These are phyloP conservation scores for Athene noctua DNA, from an alignment of 2,113 vertebrate species.

Conservation along the genomic window DNA sequence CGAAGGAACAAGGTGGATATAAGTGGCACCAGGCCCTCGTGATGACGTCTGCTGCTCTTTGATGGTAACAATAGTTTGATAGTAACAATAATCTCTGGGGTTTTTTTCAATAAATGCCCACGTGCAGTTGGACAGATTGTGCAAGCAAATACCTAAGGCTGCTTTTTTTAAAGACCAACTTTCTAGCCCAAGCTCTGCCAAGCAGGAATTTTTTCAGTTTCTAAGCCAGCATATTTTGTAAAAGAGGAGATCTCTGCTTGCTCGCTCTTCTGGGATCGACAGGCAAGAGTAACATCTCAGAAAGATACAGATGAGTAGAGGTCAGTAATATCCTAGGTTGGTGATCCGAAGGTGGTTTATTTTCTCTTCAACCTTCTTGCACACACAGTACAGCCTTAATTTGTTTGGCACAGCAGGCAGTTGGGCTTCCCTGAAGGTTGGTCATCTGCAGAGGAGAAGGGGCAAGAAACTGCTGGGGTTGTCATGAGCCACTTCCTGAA, in stretches of 20 bases:
- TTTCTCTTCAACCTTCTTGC: neutral
- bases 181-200: neutral
- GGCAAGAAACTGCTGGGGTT: neutral
- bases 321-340: neutral
- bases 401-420: neutral
- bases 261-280: neutral
- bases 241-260: neutral
- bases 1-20: neutral
- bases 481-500: neutral
- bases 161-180: neutral
- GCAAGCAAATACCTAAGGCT: neutral
- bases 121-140: neutral
- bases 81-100: neutral
- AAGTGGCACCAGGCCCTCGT: neutral
- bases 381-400: neutral
- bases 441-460: neutral
- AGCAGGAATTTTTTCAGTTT: neutral
- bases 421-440: neutral
- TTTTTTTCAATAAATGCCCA: neutral
- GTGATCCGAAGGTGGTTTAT: neutral
- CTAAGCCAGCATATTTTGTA: neutral
- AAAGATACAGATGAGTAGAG: neutral
- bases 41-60: neutral
- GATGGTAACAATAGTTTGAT: neutral
- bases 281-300: neutral